Evolutionary conservation across 2,113 vertebrate genomes (phyloP), one percentile per base, ranked within the genome.

Genomic region (Rattus rattus): DNA sequence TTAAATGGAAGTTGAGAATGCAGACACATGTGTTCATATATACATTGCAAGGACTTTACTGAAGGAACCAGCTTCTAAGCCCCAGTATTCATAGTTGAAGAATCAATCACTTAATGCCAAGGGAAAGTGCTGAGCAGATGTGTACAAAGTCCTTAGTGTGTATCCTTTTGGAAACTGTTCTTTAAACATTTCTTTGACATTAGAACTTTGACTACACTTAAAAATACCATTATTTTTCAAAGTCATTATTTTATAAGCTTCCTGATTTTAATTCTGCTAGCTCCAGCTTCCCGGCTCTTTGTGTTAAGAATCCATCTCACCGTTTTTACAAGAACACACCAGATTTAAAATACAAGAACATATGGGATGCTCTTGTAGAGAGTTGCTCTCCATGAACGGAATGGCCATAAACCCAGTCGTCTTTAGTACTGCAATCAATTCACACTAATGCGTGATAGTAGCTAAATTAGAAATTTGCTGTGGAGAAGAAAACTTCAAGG

Each of bases 271-370:
- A 72, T 36, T 73, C 7, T 69, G 26, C 28, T 30, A 75, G 47
- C 47, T 72, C n/a, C 54, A 63, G 69, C 43, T 14, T 33, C 36
- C 28, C 72, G 80, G 26, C 76, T 83, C 56, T 11, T 91, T 26
- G 22, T 84, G 43, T 26, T 67, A 95, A 59, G 14, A 88, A 79
- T 7, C 30, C 30, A 79, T 65, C 47, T 73, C 61, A 87, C 36
- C 20, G 73, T 73, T 87, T 91, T 95, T 67, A 87, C 61, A 73
- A 93, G 72, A 89, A 59, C 5, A 56, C 28, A 69, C 39, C 83
- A 75, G 63, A 90, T 87, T 97, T 94, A 81, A 86, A 94, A 86
- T 91, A 75, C 67, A 92, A 83, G 84, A 63, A 91, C 92, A 84
- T 56, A 20, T 22, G 5, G 16, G 69, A 39, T 47, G 3, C 70